phyloP scores from a whole-genome alignment of 35 echinoderm and acorn worm species.

The Chiridota heheva region DNA sequence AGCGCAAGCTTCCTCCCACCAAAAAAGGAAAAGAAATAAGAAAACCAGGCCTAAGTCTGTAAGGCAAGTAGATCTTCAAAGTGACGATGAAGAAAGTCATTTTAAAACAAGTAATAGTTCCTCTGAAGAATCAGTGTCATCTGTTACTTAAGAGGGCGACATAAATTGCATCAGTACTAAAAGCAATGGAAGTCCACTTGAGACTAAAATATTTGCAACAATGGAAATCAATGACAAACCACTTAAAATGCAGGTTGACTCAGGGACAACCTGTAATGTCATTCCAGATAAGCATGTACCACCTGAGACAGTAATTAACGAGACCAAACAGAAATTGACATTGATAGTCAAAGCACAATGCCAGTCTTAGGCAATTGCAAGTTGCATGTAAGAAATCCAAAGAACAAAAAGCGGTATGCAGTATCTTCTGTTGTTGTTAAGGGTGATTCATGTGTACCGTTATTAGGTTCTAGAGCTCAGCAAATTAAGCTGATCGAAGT shows the following conservation, averaged over 20 bases:
- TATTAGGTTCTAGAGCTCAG: constrained; percentile 45
- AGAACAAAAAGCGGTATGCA: constrained; percentile 35
- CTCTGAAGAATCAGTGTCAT: constrained; percentile 11
- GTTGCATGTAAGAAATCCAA: not conserved
- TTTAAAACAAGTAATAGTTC: constrained; percentile 16
- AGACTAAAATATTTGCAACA: constrained; percentile 16
- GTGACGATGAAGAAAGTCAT: not conserved
- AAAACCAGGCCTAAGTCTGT: constrained; percentile 42
- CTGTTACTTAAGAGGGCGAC: constrained; percentile 4
- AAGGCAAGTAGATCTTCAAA: constrained; percentile 30
- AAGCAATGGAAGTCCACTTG: constrained; percentile 11
- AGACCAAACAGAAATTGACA: constrained; percentile 10
- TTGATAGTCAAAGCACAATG: constrained; percentile 27
- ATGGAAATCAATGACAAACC: not conserved
- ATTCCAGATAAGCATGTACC: constrained; percentile 49
- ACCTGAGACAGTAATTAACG: constrained; percentile 41
- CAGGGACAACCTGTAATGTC: constrained; percentile 29
- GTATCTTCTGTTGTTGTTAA: constrained; percentile 4
- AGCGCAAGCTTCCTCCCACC: not conserved
- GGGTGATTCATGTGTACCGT: constrained; percentile 23
- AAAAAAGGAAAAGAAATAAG: not conserved
- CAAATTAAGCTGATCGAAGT: constrained; percentile 38
- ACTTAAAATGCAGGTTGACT: constrained; percentile 26
- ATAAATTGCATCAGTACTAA: not conserved
- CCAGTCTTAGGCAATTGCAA: not conserved